Evolutionary conservation across 2,888 invertebrate species (phyloP).

Genomic region (Anagyrus pseudococci): DNA sequence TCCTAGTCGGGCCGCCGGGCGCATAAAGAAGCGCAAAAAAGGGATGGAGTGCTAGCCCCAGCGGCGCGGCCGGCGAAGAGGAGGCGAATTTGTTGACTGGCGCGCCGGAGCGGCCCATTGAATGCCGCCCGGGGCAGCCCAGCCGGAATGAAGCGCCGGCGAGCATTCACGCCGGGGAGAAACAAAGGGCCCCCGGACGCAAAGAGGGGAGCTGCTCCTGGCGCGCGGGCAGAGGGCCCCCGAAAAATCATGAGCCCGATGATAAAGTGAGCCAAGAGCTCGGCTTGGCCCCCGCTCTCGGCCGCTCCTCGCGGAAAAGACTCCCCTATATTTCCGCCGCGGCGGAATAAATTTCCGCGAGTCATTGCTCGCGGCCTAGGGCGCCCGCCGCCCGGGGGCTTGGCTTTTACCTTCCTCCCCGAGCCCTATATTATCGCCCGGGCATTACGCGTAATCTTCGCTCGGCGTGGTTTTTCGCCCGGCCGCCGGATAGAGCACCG

Average conservation of each 20-base stretch:
- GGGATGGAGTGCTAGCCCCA: too few species aligned
- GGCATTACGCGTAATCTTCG: constrained; percentile 19
- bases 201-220: background rate
- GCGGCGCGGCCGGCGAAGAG: too few species aligned
- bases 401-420: background rate
- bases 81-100: too few species aligned
- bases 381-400: background rate
- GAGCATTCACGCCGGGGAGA: background rate
- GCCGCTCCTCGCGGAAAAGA: background rate
- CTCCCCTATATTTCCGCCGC: background rate
- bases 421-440: background rate
- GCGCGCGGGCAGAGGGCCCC: background rate
- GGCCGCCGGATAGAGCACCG: too few species aligned
- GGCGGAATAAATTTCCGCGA: constrained; percentile 19
- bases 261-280: constrained; percentile 18
- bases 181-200: background rate
- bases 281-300: background rate
- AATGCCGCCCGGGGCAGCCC: background rate
- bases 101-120: too few species aligned
- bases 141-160: background rate
- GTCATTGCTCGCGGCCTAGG: background rate
- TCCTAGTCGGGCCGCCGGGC: too few species aligned
- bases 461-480: background rate
- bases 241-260: constrained; percentile 16
- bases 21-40: too few species aligned